Base-by-base conservation (phyloP, 2,888 invertebrate genomes). In the Philereme vetulata region DNA sequence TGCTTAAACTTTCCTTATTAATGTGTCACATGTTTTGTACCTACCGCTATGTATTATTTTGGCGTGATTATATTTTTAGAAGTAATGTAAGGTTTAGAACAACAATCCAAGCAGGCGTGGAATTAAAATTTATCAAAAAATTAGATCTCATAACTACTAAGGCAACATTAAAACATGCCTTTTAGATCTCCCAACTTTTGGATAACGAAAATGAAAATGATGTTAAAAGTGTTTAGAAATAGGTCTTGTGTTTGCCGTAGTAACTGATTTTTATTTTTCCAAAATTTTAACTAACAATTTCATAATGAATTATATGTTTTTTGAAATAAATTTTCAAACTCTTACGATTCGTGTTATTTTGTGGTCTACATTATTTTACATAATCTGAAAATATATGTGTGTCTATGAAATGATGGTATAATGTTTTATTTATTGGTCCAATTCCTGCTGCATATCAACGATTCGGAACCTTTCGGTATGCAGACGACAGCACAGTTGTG, bases 21-120 rank as follows among this genome's bases (percentile, higher is more conserved):
- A 65, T 64, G 64, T 65, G 63, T 67, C 59, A 62, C 55, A 56
- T 62, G 65, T 63, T 62, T 59, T 56, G 81, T 82, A 76, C 85
- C 87, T 83, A 84, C 86, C 87, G 84, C 75, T 72, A 74, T 77
- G 90, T 90, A 90, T 90, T 90, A 88, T 85, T 84, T 85, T 79
- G 81, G 82, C 80, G 83, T 87, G 75, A 83, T 81, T 71, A 80
- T 79, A 67, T 77, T 65, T 63, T 62, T 63, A 64, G 67, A 60
- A 58, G 64, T 69, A 67, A 63, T 69, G 66, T 70, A 67, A 67
- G 67, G 54, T 66, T 82, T 85, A 85, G 85, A 83, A 83, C 84
- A 85, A 67, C 66, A 67, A 82, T 74, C 72, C 75, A 73, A 76
- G 81, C 70, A 76, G 81, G 82, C 74, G 82, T 82, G 77, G 81